Base-by-base conservation (phyloP, 1,140 invertebrate species). In the Dreissena polymorpha region DNA sequence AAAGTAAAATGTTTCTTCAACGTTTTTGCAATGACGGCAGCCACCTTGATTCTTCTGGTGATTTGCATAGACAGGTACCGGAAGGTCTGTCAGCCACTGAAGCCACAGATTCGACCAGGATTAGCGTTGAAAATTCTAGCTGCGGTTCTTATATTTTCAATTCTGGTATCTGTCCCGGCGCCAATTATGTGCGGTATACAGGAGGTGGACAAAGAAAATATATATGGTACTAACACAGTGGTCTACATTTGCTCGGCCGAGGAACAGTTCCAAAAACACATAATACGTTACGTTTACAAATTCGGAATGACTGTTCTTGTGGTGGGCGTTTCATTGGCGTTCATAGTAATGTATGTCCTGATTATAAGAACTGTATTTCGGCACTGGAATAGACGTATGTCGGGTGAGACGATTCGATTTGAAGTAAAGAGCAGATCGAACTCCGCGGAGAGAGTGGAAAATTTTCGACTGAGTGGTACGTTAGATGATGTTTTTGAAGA, bases 121-220 rank as follows among this genome's bases (percentile, higher is more conserved):
- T 27, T 83, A 3, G 64, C 64, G 13, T 23, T 39, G 0, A 74
- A 60, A 14, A 39, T 83, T 0, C 50, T 68, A 27, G 12, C 67
- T 18, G 80, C 39, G 23, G 50, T 73, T 14, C 25, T 67, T 5
- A 12, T 75, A 3, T 7, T 75, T 6, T 83, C 80, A 6, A 0
- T 83, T 49, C 1, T 83, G 50, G 57, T 83, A 3, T 57, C 80
- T 18, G 6, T 75, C 10, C 80, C 80, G 18, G 71, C 80, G n/a
- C 64, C 67, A 69, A 57, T 69, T 5, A 74, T 83, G 71, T 83
- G 80, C 68, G 80, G 80, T 2, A 51, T 75, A 57, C 49, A 39
- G 18, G 39, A 51, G 57, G 14, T n/a, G 18, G 18, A 27, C 14
- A 69, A 64, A n/a, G 39, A 12, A 10, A 75, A 83, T 27, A 21